Evolutionary conservation across 2,888 invertebrate species (phyloP), one percentile per base, ranked within the genome.

Genomic region (Epinotia ramella): DNA sequence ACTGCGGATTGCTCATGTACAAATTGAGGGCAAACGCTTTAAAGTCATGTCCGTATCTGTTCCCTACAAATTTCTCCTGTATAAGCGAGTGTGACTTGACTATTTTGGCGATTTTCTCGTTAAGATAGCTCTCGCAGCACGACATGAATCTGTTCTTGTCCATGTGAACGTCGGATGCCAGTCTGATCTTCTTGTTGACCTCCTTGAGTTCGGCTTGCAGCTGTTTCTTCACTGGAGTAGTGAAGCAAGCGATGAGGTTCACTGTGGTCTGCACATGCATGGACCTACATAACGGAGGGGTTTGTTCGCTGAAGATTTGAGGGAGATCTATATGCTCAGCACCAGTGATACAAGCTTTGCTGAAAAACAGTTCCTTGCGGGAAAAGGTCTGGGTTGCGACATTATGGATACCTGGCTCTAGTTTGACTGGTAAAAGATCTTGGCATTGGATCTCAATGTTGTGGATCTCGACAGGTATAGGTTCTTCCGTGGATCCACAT

Each of bases 11-110:
- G 65, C 70, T 63, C 3, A 75, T 18, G 24, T 64, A 65, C 40
- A 75, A 33, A 70, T 75, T 70, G 2, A 64, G 12, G n/a, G 74
- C 70, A 59, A 69, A 70, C 1, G 16, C 12, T 56, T 75, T 75
- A 40, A 75, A 75, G 0, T 46, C 49, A 3, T 40, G 16, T 7
- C 65, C 70, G 70, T 75, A 75, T 24, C 70, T 7, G 65, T 70
- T 75, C 18, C 74, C 70, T 13, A 24, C 20, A 3, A 16, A 65
- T 13, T 65, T 75, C 9, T 75, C 74, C 9, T 64, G 57, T n/a
- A 75, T 65, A 18, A 49, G 6, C 49, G 69, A 70, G n/a, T 75
- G 70, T 4, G 69, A 56, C 11, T 70, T 64, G 4, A 75, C 65
- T 1, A 70, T 65, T 5, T 70, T 33, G 9, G 24, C 49, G 4